A percentile compares a stretch with the other conserved stretches of the same genome.
These are phyloP conservation scores for Molossus molossus DNA, from an alignment of 2,797 vertebrate species.

Conservation along the genomic window DNA sequence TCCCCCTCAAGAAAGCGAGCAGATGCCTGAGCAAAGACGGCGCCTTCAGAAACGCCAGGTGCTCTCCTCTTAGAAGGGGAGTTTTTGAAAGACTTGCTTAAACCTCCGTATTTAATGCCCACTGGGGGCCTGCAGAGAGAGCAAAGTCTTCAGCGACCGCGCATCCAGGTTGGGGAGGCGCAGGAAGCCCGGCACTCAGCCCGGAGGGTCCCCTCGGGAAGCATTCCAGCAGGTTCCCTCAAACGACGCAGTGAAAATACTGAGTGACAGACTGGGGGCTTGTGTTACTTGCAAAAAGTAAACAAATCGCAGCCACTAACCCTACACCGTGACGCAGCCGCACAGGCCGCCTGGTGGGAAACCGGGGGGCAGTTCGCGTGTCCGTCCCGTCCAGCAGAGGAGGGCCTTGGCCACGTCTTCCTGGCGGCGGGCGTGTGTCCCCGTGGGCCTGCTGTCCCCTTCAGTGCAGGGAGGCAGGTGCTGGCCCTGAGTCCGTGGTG, in stretches of 20 bases:
- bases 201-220: constrained; percentile 74
- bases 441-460: background rate
- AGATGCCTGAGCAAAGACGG: background rate
- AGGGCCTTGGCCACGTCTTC: accelerated
- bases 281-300: constrained; percentile 70
- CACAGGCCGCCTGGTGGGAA: background rate
- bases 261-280: background rate
- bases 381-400: background rate
- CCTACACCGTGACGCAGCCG: accelerated
- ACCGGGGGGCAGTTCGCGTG: accelerated
- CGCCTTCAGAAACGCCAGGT: background rate
- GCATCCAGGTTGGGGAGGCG: constrained; percentile 85
- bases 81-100: constrained; percentile 79
- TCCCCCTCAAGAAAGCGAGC: accelerated
- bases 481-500: accelerated
- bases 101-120: constrained; percentile 79
- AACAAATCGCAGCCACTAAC: constrained; percentile 59
- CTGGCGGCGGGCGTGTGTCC: accelerated
- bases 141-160: constrained; percentile 81
- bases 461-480: accelerated
- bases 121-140: constrained; percentile 82
- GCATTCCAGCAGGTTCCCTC: constrained; percentile 25
- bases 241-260: background rate
- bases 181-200: constrained; percentile 73
- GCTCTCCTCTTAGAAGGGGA: constrained; percentile 46